Conservation (phyloP, 2,888 invertebrate species). For the Cordilura impudica region DNA sequence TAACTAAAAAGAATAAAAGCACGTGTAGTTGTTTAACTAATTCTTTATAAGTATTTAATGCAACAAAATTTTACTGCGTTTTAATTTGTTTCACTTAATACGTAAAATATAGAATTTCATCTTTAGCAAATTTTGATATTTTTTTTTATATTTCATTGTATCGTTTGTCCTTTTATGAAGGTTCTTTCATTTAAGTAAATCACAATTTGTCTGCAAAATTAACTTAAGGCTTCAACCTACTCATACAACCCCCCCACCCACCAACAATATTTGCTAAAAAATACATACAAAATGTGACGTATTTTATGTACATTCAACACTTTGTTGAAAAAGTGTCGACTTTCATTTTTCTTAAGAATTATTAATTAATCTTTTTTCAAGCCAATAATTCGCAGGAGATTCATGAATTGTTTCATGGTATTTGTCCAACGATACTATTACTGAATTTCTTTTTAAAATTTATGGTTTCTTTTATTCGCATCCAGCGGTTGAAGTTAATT, state of each 20-base stretch:
- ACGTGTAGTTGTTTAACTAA: too few relatives aligned
- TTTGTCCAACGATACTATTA: too few relatives aligned
- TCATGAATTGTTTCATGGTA: too few relatives aligned
- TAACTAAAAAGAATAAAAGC: conserved; percentile 29
- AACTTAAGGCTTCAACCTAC: conserved; percentile 27
- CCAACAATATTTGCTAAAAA: neutral
- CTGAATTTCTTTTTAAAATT: too few relatives aligned
- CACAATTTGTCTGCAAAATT: conserved; percentile 19
- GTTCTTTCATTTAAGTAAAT: conserved; percentile 48
- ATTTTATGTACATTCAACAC: too few relatives aligned
- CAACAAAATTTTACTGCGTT: neutral
- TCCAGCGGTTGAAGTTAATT: too few relatives aligned
- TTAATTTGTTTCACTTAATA: too few relatives aligned
- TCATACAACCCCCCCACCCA: conserved; percentile 34
- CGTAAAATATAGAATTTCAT: neutral
- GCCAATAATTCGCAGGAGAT: too few relatives aligned
- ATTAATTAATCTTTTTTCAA: too few relatives aligned
- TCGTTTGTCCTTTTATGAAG: conserved; percentile 53
- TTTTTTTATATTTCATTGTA: neutral
- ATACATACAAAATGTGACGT: neutral
- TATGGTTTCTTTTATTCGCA: too few relatives aligned
- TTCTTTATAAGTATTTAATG: neutral
- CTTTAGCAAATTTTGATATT: neutral
- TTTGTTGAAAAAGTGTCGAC: too few relatives aligned
- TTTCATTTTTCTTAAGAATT: too few relatives aligned